Conservation (phyloP, 2,113 vertebrate species). For the Lates calcarifer region DNA sequence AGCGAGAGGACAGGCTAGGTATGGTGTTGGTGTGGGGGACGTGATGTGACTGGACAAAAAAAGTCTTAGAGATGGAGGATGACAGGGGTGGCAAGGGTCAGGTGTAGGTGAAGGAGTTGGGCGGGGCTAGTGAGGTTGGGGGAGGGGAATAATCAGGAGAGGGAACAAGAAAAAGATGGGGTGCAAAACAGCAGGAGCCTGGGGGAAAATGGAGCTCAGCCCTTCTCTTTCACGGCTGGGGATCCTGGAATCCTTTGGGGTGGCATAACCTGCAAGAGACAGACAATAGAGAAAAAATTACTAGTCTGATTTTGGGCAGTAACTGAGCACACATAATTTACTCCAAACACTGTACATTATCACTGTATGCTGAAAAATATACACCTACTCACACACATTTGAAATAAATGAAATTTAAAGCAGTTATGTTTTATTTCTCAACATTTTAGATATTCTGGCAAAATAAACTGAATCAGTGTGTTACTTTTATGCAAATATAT, state of each 20-base stretch:
- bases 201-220: constrained; percentile 84
- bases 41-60: constrained; percentile 1
- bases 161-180: constrained; percentile 12
- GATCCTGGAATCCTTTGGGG: constrained; percentile 89
- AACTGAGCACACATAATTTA: neutral
- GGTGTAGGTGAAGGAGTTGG: neutral
- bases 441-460: neutral
- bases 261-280: constrained; percentile 90
- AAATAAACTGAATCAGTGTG: neutral
- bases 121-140: constrained; percentile 19
- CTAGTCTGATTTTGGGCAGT: neutral
- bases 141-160: constrained; percentile 10
- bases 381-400: neutral
- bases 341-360: neutral
- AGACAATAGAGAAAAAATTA: neutral
- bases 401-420: neutral
- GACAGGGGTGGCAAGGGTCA: neutral
- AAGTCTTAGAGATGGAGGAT: neutral
- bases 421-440: neutral
- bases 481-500: neutral
- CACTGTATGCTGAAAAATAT: neutral
- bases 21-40: constrained; percentile 2
- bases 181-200: constrained; percentile 46
- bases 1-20: neutral
- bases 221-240: constrained; percentile 92